Percentiles rank a stretch among this genome's conserved stretches.
Evolutionary conservation across 2,113 vertebrate genomes (phyloP).

Genomic region (Salminus brasiliensis): DNA sequence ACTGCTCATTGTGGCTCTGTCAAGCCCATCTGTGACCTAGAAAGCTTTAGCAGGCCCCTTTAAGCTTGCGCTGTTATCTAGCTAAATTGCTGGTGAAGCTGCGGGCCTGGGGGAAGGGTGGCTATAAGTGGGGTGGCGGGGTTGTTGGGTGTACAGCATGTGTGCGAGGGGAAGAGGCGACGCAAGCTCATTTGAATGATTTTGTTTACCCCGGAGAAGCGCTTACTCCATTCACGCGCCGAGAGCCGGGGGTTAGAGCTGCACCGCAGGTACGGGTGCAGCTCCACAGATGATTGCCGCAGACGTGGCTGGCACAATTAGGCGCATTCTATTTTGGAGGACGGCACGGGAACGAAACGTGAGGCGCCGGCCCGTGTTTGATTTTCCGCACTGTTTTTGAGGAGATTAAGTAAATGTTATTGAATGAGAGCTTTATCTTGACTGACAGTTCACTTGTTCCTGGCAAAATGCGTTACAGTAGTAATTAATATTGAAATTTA

Average conservation of each 20-base stretch:
- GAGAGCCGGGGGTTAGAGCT: constrained; percentile 43
- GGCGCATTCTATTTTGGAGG: constrained; percentile 3
- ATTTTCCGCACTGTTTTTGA: background rate
- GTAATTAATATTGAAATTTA: constrained; percentile 44
- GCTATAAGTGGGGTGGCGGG: background rate
- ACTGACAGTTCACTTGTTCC: constrained; percentile 44
- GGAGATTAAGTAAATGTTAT: constrained; percentile 23
- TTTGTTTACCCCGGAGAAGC: constrained; percentile 29
- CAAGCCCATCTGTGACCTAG: constrained; percentile 71
- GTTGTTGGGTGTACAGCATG: constrained; percentile 43
- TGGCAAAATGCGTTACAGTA: constrained; percentile 28
- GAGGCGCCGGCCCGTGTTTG: background rate
- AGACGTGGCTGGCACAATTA: constrained; percentile 17
- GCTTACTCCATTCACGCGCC: constrained; percentile 16
- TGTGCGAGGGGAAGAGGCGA: constrained; percentile 38
- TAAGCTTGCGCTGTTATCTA: constrained; percentile 62
- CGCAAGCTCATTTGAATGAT: constrained; percentile 47
- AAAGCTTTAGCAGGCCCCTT: constrained; percentile 63
- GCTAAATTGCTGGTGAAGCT: constrained; percentile 65
- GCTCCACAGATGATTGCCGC: background rate
- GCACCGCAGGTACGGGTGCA: constrained; percentile 22
- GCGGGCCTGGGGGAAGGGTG: constrained; percentile 20
- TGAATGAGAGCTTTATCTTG: constrained; percentile 33
- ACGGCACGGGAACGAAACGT: background rate
- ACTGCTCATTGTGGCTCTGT: constrained; percentile 61